These are phyloP conservation scores for Allygus modestus DNA, from an alignment of 2,888 invertebrate species.

Conservation along the genomic window DNA sequence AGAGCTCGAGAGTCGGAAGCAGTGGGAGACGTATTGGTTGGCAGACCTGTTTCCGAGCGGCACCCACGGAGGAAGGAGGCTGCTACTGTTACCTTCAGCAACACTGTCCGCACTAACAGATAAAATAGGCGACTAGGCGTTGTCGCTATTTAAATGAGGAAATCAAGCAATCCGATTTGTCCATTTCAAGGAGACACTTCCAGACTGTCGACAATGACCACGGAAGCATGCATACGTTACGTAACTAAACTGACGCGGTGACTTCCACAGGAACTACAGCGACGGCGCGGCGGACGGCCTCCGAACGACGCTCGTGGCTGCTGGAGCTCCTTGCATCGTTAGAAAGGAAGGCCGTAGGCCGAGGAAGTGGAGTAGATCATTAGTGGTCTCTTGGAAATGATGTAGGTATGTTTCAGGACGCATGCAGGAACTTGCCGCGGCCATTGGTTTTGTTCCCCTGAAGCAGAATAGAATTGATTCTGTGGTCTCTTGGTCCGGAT, in stretches of 20 bases:
- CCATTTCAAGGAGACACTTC: neutral
- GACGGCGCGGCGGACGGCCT: neutral
- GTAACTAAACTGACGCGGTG: neutral
- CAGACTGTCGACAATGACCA: neutral
- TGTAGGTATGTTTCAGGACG: too few species aligned
- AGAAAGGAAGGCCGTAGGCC: slow-evolving; percentile 25
- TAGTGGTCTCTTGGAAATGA: neutral
- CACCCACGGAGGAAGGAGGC: neutral
- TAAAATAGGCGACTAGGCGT: neutral
- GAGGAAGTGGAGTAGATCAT: slow-evolving; percentile 25
- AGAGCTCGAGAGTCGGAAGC: too few species aligned
- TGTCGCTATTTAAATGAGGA: slow-evolving; percentile 10
- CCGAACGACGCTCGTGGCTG: neutral
- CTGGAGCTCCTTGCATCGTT: slow-evolving; percentile 20
- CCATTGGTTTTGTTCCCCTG: neutral
- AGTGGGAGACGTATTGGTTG: too few species aligned
- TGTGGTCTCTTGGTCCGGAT: too few species aligned
- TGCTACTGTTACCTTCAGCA: too few species aligned
- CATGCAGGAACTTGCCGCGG: neutral
- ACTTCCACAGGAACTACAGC: neutral
- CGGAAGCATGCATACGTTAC: slow-evolving; percentile 25
- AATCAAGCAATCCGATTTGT: neutral
- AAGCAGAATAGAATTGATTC: neutral
- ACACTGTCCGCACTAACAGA: neutral
- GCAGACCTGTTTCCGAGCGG: neutral